Evolutionary conservation across 2,113 vertebrate species (phyloP), one percentile per base, ranked within the genome.

Genomic region (Pteronura brasiliensis): DNA sequence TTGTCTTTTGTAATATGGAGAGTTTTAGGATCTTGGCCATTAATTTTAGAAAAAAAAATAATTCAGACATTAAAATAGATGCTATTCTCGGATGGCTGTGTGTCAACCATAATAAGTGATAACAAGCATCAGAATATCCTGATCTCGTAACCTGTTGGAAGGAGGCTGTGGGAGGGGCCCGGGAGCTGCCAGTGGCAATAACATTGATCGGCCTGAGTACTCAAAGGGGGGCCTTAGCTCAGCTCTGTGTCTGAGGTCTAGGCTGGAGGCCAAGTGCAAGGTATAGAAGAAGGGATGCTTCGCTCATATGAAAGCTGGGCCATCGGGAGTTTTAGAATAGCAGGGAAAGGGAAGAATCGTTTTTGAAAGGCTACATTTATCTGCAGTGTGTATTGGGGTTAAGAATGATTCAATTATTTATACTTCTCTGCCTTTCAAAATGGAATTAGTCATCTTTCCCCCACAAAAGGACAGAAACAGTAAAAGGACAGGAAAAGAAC

Each of bases 1-100:
- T 98, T 90, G 98, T 52, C 98, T 98, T 98, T 99, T 99, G 98
- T 99, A 95, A 98, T 92, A 98, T 97, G 97, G 98, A 98, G 98
- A 98, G 90, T 98, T 98, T 98, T 98, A 97, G 92, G 96, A 98
- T 98, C 96, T 96, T 96, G 81, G 95, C 98, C 97, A 86, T 98
- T 99, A 98, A 98, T 98, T 98, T 98, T 96, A 96, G 87, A n/a
- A 85, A 90, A 90, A 89, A 93, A 96, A 92, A 59, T 89, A 86
- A 93, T 85, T 96, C 81, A 83, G 65, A 92, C 84, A n/a, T 95
- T 82, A 93, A 97, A 95, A 96, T 88, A 85, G 90, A 92, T 72
- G 86, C 59, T 94, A 36, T 96, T 98, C 97, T 98, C 84, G 31
- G 89, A 97, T 93, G 93, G 88, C 86, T 97, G 1, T 93, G 92